Evolutionary conservation across 2,888 invertebrate species (phyloP), one percentile per base, ranked within the genome.

Genomic region (Rutpela maculata): DNA sequence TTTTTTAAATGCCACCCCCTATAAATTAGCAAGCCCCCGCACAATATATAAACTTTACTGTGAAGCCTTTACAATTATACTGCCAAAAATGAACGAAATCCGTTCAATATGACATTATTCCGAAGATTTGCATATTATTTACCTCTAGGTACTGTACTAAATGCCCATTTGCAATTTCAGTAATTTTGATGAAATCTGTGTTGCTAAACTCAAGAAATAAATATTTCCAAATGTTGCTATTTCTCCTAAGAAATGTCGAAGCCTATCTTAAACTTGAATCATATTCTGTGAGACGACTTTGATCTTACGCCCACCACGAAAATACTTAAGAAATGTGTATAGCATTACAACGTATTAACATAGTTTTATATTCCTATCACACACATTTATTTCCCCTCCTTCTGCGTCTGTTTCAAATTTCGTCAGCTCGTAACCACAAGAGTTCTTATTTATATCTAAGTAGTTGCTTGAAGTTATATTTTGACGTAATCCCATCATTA

Each of bases 371-470:
- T 43, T 43, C 12, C 12, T 43, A 43, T 43, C 43, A 43, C 43
- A 12, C 11, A 12, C 1, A 43, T 43, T 43, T 43, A 43, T 43
- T 43, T 43, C 12, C 3, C 6, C 12, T 4, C n/a, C 6, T 50
- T 50, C n/a, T 50, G 15, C 50, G 50, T 50, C 50, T 50, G 15
- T 50, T 50, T 50, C 15, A 50, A 50, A 50, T 15, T 50, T 50
- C n/a, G 50, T 50, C 50, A 50, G 50, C 50, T 59, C 15, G 11
- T 59, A 59, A 22, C 59, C 59, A 59, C 22, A 35, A 31, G 31
- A 31, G 62, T 31, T 22, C 35, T 26, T 62, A 62, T 62, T 62
- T 67, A 59, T 59, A 19, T 59, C 35, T 31, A 26, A 56, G 69
- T 18, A 10, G 18, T 69, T 69, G 35, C n/a, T 26, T 19, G 59